Conservation (phyloP, 1,140 invertebrate genomes). For the Stenopsyche tienmushanensis region DNA sequence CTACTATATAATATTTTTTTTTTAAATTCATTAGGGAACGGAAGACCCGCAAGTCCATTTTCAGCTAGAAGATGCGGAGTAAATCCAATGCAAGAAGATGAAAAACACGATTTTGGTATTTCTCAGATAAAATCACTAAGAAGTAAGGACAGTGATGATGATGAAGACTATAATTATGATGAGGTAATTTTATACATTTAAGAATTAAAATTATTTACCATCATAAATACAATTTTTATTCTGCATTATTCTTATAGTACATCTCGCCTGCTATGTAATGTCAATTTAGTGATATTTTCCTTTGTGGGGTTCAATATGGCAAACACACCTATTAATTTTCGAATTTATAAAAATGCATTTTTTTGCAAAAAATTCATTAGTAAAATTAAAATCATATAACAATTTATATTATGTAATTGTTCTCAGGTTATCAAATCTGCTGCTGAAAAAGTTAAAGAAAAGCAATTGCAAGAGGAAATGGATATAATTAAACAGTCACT, state of each 20-base stretch:
- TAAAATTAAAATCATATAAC: too few species aligned
- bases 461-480: slow-evolving; percentile 35
- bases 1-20: too few species aligned
- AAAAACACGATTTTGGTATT: too few species aligned
- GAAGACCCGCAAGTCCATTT: slow-evolving; percentile 25
- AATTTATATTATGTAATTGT: too few species aligned
- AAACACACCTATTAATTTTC: too few species aligned
- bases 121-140: background rate
- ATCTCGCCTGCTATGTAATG: too few species aligned
- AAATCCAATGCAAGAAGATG: slow-evolving; percentile 15
- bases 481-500: slow-evolving; percentile 34
- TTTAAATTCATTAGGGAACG: background rate
- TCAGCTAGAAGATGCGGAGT: slow-evolving; percentile 16
- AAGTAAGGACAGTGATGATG: slow-evolving; percentile 37
- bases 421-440: slow-evolving; percentile 37
- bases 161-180: slow-evolving; percentile 40
- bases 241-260: too few species aligned
- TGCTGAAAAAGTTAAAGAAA: slow-evolving; percentile 36
- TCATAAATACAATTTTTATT: too few species aligned
- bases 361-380: too few species aligned
- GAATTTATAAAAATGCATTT: background rate
- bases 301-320: too few species aligned
- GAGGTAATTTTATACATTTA: slow-evolving; percentile 23
- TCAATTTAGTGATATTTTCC: too few species aligned
- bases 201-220: slow-evolving; percentile 6